These are phyloP conservation scores for Drosophila barbarae DNA, from an alignment of 2,888 invertebrate genomes.

Conservation along the genomic window DNA sequence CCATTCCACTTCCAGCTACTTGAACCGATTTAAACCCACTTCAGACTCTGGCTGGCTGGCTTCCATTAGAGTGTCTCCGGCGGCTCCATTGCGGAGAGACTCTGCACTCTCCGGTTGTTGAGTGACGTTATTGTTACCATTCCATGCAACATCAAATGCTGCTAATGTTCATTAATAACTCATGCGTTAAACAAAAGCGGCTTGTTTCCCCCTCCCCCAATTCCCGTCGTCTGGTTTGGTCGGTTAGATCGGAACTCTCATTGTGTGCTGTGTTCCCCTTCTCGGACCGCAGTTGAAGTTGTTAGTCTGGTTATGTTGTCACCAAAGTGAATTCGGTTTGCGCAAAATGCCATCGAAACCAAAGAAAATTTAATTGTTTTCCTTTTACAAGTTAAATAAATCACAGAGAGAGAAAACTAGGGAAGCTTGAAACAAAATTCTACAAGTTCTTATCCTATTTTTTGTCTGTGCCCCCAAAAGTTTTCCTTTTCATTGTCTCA, in stretches of 20 bases:
- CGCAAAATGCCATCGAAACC: constrained; percentile 1
- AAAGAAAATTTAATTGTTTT: constrained; percentile 8
- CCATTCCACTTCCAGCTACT: constrained; percentile 13
- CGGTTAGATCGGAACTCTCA: constrained; percentile 23
- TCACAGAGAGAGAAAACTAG: background rate
- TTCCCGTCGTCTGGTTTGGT: constrained; percentile 24
- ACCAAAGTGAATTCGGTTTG: constrained; percentile 22
- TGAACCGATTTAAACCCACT: constrained; percentile 27
- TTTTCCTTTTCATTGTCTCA: constrained; percentile 36
- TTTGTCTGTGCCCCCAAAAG: background rate
- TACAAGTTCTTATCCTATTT: background rate
- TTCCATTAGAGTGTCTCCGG: constrained; percentile 14
- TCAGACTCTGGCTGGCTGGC: background rate
- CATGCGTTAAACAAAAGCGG: constrained; percentile 66
- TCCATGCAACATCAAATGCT: constrained; percentile 45
- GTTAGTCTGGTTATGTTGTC: constrained; percentile 39
- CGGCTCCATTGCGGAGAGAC: constrained; percentile 1
- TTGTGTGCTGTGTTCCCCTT: background rate
- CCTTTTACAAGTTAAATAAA: background rate
- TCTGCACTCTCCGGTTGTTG: constrained; percentile 33
- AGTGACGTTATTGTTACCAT: constrained; percentile 46
- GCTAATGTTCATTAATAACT: constrained; percentile 69
- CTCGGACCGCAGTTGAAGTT: constrained; percentile 21
- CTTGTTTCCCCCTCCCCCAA: constrained; percentile 4
- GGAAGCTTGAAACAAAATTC: background rate